phyloP scores from a whole-genome alignment of 2,797 vertebrate species.

The Selene dorsalis region DNA sequence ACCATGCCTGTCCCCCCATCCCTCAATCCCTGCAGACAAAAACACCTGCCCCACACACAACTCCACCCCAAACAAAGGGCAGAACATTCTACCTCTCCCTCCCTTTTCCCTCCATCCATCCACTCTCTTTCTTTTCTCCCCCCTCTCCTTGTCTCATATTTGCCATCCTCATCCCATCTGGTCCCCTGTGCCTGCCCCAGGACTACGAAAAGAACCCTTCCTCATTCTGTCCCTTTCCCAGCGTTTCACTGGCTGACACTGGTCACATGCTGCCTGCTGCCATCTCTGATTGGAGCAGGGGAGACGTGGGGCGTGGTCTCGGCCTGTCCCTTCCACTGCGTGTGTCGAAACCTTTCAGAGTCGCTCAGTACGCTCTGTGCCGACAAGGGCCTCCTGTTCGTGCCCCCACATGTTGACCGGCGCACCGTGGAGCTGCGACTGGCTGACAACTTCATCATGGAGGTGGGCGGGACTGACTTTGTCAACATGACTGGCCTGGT shows the following conservation, averaged over 20 bases:
- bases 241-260: slow-evolving; percentile 82
- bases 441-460: slow-evolving; percentile 93
- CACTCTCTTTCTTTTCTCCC: slow-evolving; percentile 55
- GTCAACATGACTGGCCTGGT: slow-evolving; percentile 94
- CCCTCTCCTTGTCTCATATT: slow-evolving; percentile 55
- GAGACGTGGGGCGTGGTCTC: slow-evolving; percentile 89
- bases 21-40: slow-evolving; percentile 76
- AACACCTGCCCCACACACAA: slow-evolving; percentile 69
- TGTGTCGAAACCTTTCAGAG: slow-evolving; percentile 94
- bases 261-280: slow-evolving; percentile 83
- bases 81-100: slow-evolving; percentile 38
- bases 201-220: slow-evolving; percentile 59
- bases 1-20: slow-evolving; percentile 86
- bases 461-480: slow-evolving; percentile 89
- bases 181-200: slow-evolving; percentile 71
- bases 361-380: slow-evolving; percentile 94
- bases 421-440: slow-evolving; percentile 93
- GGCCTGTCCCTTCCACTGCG: slow-evolving; percentile 92
- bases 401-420: slow-evolving; percentile 92
- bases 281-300: slow-evolving; percentile 82
- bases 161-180: slow-evolving; percentile 63
- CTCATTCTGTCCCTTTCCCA: slow-evolving; percentile 56
- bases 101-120: slow-evolving; percentile 52
- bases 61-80: slow-evolving; percentile 59
- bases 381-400: slow-evolving; percentile 93